A percentile compares a stretch with the other conserved stretches of the same genome.
Conservation (phyloP, 2,797 vertebrate species). For the Propithecus deckenii region DNA sequence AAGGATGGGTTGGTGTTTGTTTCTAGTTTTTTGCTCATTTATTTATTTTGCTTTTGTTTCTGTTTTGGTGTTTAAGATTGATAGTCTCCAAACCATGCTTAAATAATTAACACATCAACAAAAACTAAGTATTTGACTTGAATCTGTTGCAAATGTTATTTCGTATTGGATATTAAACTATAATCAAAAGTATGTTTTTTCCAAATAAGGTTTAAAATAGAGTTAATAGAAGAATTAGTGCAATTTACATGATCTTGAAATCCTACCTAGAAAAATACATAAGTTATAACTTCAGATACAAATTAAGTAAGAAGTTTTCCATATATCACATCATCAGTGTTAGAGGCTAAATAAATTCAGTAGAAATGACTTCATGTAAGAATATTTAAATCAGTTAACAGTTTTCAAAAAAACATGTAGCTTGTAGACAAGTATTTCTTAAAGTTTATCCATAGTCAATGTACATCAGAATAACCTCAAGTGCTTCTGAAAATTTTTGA, state of each 20-base stretch:
- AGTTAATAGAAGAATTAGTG: slow-evolving; percentile 23
- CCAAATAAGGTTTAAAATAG: slow-evolving; percentile 29
- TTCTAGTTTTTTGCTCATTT: neutral
- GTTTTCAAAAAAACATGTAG: slow-evolving; percentile 6
- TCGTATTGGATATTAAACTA: slow-evolving; percentile 24
- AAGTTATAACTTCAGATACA: neutral
- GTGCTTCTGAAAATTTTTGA: neutral
- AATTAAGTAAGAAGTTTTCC: slow-evolving; percentile 5
- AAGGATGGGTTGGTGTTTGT: neutral
- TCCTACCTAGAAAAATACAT: neutral
- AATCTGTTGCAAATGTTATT: slow-evolving; percentile 10
- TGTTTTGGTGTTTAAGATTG: slow-evolving; percentile 26
- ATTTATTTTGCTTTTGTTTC: slow-evolving; percentile 10
- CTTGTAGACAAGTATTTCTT: neutral
- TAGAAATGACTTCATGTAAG: neutral
- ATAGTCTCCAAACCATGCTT: neutral
- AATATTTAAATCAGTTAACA: neutral
- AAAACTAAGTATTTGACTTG: neutral
- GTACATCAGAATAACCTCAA: neutral
- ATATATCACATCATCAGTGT: neutral
- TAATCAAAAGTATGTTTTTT: neutral
- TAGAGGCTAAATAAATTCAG: neutral
- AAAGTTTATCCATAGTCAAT: neutral
- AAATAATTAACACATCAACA: neutral
- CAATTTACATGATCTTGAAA: slow-evolving; percentile 17